Evolutionary conservation across 2,113 vertebrate genomes (phyloP).

Genomic region (Aix galericulata): DNA sequence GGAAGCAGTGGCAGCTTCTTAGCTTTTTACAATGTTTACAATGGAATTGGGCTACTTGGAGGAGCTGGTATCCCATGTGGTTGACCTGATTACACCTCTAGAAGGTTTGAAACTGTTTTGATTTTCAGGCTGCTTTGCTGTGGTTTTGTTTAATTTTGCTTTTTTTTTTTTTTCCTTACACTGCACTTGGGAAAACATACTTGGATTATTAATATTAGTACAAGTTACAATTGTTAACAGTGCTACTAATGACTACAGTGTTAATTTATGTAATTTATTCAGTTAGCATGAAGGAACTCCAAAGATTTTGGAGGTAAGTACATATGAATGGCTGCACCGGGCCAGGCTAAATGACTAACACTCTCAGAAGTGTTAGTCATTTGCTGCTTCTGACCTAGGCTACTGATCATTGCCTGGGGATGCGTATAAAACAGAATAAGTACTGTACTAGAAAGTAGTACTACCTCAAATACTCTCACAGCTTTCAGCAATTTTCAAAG

Average conservation of each 20-base stretch:
- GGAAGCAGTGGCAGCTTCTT: neutral
- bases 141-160: neutral
- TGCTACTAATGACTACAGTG: neutral
- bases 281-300: neutral
- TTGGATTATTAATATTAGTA: neutral
- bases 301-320: neutral
- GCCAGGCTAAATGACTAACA: neutral
- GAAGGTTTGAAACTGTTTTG: neutral
- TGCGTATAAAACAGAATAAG: neutral
- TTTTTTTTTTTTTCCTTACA: neutral
- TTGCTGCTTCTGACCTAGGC: neutral
- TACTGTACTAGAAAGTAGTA: neutral
- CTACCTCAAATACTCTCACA: neutral
- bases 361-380: neutral
- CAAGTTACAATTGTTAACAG: neutral
- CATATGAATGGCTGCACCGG: neutral
- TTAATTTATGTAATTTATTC: neutral
- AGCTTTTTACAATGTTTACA: neutral
- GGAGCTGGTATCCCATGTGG: fast-evolving
- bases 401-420: neutral
- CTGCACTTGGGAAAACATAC: neutral
- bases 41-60: neutral
- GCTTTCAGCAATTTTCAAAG: neutral
- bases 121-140: neutral
- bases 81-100: neutral